Percentiles rank a stretch among this genome's conserved stretches.
Conservation (phyloP, 1,140 invertebrate species). For the Hesperophylax magnus region DNA sequence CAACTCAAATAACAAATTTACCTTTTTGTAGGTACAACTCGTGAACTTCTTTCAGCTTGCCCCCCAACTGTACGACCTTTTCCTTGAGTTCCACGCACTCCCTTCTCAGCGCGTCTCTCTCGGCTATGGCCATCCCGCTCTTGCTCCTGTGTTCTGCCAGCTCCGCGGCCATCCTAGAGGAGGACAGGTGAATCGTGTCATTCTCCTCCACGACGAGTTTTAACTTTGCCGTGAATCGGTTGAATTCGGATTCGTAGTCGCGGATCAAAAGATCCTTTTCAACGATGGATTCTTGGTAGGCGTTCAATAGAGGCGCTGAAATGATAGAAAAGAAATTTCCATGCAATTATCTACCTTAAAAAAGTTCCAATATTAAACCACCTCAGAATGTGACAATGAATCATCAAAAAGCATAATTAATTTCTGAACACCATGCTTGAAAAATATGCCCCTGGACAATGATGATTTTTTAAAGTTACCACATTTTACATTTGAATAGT, state of each 20-base stretch:
- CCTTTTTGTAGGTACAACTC: slow-evolving; percentile 54
- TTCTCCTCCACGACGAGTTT: slow-evolving; percentile 77
- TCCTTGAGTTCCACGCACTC: slow-evolving; percentile 47
- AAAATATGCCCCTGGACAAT: no score
- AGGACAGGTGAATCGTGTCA: slow-evolving; percentile 69
- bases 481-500: no score
- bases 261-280: slow-evolving; percentile 78
- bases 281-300: slow-evolving; percentile 76
- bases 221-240: slow-evolving; percentile 73
- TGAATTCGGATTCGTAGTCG: slow-evolving; percentile 74
- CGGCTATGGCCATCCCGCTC: slow-evolving; percentile 44
- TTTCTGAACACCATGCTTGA: no score
- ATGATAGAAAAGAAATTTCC: not conserved
- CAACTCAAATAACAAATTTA: not conserved
- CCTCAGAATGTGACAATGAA: no score
- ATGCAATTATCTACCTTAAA: no score
- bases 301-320: slow-evolving; percentile 74
- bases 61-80: slow-evolving; percentile 34
- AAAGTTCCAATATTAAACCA: no score
- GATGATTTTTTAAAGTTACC: no score
- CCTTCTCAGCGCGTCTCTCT: slow-evolving; percentile 48
- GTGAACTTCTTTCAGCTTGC: slow-evolving; percentile 52
- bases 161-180: slow-evolving; percentile 37
- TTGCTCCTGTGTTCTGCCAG: slow-evolving; percentile 25
- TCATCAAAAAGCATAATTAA: no score